phyloP scores from a whole-genome alignment of 2,888 invertebrate species.

The Platycheirus albimanus region DNA sequence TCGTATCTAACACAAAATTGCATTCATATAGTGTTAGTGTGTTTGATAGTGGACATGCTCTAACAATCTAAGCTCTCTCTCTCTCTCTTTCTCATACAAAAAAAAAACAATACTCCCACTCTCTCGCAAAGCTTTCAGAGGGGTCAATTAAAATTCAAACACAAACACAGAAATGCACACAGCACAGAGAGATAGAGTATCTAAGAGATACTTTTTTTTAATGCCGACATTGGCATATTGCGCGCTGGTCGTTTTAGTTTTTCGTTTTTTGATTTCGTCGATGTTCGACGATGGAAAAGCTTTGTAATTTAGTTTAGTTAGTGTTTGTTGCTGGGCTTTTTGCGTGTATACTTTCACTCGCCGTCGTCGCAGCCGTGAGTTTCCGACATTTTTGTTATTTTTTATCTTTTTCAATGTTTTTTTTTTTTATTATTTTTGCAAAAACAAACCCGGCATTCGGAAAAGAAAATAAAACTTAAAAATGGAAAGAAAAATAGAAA shows the following conservation, averaged over 20 bases:
- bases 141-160: constrained; percentile 60
- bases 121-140: constrained; percentile 55
- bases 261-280: constrained; percentile 24
- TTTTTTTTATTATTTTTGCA: constrained; percentile 39
- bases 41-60: background rate
- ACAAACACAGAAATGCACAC: constrained; percentile 22
- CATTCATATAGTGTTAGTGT: background rate
- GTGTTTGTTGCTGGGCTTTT: constrained; percentile 74
- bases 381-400: constrained; percentile 67
- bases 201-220: constrained; percentile 36
- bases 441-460: constrained; percentile 56
- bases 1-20: background rate
- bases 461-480: constrained; percentile 36
- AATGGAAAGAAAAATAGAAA: constrained; percentile 67
- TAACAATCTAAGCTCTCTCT: constrained; percentile 48
- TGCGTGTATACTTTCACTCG: constrained; percentile 74
- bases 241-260: constrained; percentile 33
- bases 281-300: constrained; percentile 63
- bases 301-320: constrained; percentile 67
- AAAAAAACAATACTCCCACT: background rate
- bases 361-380: constrained; percentile 70
- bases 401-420: constrained; percentile 38
- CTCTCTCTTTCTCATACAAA: too few species aligned
- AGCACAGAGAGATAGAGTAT: too few species aligned
- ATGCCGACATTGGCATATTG: constrained; percentile 37